phyloP scores from a whole-genome alignment of 1,140 invertebrate species.

The Scaptomyza montana region DNA sequence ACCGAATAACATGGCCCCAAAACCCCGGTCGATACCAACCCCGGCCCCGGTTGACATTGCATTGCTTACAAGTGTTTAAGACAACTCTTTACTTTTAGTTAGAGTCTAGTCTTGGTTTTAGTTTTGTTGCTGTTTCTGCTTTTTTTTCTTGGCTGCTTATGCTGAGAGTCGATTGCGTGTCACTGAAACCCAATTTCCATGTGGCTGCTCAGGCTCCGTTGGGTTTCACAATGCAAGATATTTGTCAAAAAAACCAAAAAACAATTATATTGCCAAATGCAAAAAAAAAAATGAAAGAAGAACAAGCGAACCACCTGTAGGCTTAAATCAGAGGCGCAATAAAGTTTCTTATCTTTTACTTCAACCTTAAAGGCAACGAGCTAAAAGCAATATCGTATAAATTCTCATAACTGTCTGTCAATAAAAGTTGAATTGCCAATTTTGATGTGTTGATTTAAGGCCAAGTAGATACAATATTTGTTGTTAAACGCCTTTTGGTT shows the following conservation, averaged over 20 bases:
- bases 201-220: conserved; percentile 37
- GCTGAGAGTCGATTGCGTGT: conserved; percentile 53
- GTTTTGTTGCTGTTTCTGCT: neutral
- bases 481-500: neutral
- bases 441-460: conserved; percentile 12
- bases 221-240: conserved; percentile 34
- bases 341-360: too few species aligned
- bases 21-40: conserved; percentile 27
- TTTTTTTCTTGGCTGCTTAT: conserved; percentile 6
- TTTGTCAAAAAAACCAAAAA: conserved; percentile 33
- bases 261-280: conserved; percentile 13
- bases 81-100: conserved; percentile 12
- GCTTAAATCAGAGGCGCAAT: neutral
- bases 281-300: neutral
- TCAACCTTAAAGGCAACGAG: conserved; percentile 9
- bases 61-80: conserved; percentile 31
- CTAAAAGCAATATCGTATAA: conserved; percentile 8
- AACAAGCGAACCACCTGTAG: conserved; percentile 22
- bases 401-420: conserved; percentile 17
- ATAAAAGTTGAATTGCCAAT: neutral
- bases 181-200: conserved; percentile 54
- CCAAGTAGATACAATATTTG: conserved; percentile 1
- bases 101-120: conserved; percentile 8
- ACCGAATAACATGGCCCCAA: conserved; percentile 1
- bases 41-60: conserved; percentile 69